Conservation (phyloP, 2,113 vertebrate species). For the Merops nubicus region DNA sequence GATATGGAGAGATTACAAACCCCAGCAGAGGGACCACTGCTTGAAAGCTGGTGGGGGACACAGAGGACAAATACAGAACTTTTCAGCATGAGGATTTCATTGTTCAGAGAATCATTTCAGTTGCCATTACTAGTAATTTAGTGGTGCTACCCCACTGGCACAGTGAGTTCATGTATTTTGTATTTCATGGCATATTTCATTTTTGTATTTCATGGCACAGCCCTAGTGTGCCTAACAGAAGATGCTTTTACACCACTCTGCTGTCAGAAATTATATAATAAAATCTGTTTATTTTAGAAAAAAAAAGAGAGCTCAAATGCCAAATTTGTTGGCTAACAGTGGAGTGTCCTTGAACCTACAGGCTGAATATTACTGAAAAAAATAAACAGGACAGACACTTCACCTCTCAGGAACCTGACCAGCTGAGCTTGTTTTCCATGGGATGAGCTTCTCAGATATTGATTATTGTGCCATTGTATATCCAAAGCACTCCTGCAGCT, state of each 20-base stretch:
- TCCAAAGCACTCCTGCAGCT: not conserved
- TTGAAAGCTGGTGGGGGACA: not conserved
- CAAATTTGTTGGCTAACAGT: not conserved
- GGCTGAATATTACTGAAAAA: not conserved
- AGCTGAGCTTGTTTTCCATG: not conserved
- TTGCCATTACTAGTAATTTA: not conserved
- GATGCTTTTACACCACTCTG: not conserved
- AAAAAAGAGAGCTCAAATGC: not conserved
- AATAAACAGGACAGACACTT: not conserved
- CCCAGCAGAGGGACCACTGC: fast-evolving
- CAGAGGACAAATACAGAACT: not conserved
- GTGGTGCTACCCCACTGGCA: not conserved
- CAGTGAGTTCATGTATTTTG: fast-evolving
- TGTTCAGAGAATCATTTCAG: not conserved
- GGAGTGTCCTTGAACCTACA: not conserved
- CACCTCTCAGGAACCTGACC: not conserved
- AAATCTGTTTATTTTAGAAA: not conserved
- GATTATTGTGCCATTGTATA: not conserved
- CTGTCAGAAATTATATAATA: not conserved
- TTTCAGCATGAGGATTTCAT: not conserved
- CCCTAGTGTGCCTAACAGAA: not conserved
- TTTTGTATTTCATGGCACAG: not conserved
- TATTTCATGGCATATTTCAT: not conserved
- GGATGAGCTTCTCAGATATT: not conserved
- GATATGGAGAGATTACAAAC: not conserved